Conservation (phyloP, 2,113 vertebrate genomes). For the Peromyscus californicus region DNA sequence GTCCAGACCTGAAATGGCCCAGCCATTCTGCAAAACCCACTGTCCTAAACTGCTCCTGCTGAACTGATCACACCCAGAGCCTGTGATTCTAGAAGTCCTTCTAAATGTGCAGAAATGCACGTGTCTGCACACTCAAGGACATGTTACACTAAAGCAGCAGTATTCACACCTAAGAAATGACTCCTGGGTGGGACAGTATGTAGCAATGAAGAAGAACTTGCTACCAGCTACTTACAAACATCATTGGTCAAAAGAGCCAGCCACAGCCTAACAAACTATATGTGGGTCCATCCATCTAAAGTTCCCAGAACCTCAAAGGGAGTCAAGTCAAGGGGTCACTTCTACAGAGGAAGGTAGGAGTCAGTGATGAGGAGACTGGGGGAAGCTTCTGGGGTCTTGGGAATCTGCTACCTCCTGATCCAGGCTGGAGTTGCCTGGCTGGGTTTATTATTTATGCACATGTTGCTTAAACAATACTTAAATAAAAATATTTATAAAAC, state of each 20-base stretch:
- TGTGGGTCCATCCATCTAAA: neutral
- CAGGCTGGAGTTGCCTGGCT: neutral
- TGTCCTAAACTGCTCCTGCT: neutral
- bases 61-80: neutral
- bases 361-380: neutral
- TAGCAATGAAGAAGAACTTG: neutral
- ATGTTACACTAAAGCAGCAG: neutral
- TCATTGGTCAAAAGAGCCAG: neutral
- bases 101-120: neutral
- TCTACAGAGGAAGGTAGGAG: neutral
- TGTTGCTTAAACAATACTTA: neutral
- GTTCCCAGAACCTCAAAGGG: neutral
- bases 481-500: neutral
- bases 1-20: neutral
- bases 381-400: neutral
- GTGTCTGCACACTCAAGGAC: neutral
- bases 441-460: neutral
- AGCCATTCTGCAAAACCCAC: neutral
- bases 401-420: constrained; percentile 8
- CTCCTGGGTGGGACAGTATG: neutral
- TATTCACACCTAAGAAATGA: neutral
- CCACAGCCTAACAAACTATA: neutral
- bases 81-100: neutral
- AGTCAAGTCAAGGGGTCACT: neutral
- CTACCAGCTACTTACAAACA: neutral